phyloP scores from a whole-genome alignment of 2,797 vertebrate species.

The Hoplostethus atlanticus region DNA sequence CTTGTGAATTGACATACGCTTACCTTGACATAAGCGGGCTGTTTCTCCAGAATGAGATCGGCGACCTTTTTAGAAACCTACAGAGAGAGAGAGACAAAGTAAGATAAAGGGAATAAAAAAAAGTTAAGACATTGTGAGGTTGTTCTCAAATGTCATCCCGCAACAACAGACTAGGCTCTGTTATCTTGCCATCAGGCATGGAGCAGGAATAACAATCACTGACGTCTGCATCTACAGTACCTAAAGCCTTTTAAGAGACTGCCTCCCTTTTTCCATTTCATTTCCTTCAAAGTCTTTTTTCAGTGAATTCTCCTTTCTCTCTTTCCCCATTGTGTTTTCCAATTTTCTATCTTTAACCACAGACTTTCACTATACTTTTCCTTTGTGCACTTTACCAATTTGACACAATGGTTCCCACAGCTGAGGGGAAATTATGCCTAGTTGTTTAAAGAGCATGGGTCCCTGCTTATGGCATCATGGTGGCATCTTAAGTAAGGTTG shows the following conservation, averaged over 20 bases:
- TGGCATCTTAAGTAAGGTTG: neutral
- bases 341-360: slow-evolving; percentile 2
- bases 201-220: slow-evolving; percentile 38
- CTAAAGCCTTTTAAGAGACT: slow-evolving; percentile 18
- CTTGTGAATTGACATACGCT: slow-evolving; percentile 37
- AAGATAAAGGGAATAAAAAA: slow-evolving; percentile 9
- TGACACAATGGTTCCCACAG: slow-evolving; percentile 15
- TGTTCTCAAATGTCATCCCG: slow-evolving; percentile 46
- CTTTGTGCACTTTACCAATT: slow-evolving; percentile 22
- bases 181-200: slow-evolving; percentile 30
- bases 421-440: slow-evolving; percentile 31
- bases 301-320: slow-evolving; percentile 7
- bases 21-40: slow-evolving; percentile 98
- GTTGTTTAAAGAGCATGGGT: slow-evolving; percentile 18
- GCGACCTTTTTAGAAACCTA: slow-evolving; percentile 99
- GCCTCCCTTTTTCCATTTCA: slow-evolving; percentile 31
- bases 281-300: slow-evolving; percentile 34
- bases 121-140: slow-evolving; percentile 33
- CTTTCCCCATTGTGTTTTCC: slow-evolving; percentile 30
- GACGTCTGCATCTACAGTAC: slow-evolving; percentile 26
- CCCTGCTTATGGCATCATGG: slow-evolving; percentile 9
- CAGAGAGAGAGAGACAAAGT: slow-evolving; percentile 18
- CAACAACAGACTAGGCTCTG: slow-evolving; percentile 26
- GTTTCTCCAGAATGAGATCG: slow-evolving; percentile 98
- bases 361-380: neutral